Evolutionary conservation across 2,797 vertebrate genomes (phyloP).

Genomic region (Molothrus ater): DNA sequence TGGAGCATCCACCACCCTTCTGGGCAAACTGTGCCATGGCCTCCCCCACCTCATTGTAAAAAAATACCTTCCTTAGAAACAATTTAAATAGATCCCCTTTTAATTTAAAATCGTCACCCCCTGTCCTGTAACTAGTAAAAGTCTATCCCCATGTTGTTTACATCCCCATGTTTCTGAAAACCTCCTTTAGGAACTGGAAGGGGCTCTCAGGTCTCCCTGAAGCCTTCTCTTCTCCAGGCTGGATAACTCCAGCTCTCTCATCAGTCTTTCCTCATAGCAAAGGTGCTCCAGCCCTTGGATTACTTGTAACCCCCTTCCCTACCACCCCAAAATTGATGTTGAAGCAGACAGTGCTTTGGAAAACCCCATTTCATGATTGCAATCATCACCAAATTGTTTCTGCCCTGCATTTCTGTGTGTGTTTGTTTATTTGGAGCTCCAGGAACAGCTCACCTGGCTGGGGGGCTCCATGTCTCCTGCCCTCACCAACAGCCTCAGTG

Average conservation of each 20-base stretch:
- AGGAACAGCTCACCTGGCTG: slow-evolving; percentile 67
- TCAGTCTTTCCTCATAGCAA: not conserved
- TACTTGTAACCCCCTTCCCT: not conserved
- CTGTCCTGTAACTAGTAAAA: not conserved
- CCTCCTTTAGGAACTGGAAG: not conserved
- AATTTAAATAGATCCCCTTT: accelerated
- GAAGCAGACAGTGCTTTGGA: not conserved
- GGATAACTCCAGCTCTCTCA: not conserved
- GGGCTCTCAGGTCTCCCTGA: accelerated
- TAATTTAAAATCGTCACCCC: not conserved
- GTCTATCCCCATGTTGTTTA: not conserved
- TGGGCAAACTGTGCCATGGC: not conserved
- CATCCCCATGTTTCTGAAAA: not conserved
- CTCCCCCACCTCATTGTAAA: accelerated
- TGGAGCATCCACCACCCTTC: accelerated
- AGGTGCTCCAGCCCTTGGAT: accelerated
- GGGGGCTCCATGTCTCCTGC: not conserved
- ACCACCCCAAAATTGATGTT: not conserved
- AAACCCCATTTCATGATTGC: accelerated
- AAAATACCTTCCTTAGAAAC: not conserved
- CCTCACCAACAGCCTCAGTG: slow-evolving; percentile 1
- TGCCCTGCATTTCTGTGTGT: not conserved
- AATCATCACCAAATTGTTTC: not conserved
- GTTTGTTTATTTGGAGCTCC: not conserved
- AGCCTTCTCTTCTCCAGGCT: not conserved